Conservation (phyloP, 2,113 vertebrate species). For the Alces alces region DNA sequence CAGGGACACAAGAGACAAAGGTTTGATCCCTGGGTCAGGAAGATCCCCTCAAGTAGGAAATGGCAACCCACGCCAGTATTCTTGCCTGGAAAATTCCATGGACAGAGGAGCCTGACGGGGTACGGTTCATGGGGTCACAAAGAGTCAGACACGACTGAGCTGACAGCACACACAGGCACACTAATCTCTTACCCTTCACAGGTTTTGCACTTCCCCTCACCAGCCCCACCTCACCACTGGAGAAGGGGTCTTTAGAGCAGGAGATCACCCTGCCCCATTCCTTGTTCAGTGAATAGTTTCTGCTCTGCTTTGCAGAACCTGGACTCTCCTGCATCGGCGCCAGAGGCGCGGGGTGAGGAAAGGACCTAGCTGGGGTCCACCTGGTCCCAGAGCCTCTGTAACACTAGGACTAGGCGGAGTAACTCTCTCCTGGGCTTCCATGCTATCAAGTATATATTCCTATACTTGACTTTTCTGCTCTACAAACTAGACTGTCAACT, state of each 20-base stretch:
- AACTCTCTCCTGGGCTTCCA: not conserved
- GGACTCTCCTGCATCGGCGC: not conserved
- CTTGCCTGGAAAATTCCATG: not conserved
- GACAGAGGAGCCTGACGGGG: not conserved
- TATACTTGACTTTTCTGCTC: not conserved
- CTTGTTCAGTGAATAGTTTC: not conserved
- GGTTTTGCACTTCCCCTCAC: not conserved
- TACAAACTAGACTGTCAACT: not conserved
- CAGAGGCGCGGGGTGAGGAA: accelerated
- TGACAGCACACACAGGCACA: not conserved
- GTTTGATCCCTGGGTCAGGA: not conserved
- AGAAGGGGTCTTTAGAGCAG: not conserved
- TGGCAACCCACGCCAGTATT: not conserved
- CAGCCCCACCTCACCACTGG: not conserved
- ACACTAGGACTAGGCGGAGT: not conserved
- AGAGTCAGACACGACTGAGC: not conserved
- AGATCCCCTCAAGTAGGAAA: not conserved
- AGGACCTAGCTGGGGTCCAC: not conserved
- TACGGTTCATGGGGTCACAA: not conserved
- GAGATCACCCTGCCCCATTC: not conserved
- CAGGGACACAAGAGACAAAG: not conserved
- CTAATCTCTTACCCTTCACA: not conserved
- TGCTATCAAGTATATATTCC: not conserved
- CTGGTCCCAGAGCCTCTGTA: not conserved
- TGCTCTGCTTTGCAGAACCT: not conserved